Evolutionary conservation across 2,888 invertebrate genomes (phyloP).

Genomic region (Linnaemya vulpina): DNA sequence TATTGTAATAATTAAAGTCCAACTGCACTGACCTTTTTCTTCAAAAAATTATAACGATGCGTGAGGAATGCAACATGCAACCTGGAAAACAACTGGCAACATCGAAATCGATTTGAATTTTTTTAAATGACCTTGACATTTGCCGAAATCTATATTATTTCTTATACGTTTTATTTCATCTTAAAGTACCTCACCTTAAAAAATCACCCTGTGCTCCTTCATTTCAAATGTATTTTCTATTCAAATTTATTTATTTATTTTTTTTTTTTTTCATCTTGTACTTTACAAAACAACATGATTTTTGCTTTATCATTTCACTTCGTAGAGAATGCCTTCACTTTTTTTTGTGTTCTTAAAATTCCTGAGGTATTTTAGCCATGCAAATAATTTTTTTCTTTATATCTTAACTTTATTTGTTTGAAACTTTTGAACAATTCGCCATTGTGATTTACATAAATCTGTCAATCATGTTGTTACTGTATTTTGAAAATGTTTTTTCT

Average conservation of each 20-base stretch:
- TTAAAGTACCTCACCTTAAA: neutral
- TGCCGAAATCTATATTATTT: too few species aligned
- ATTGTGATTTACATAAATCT: conserved; percentile 42
- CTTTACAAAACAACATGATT: neutral
- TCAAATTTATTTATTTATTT: conserved; percentile 1
- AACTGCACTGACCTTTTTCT: too few species aligned
- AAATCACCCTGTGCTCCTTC: conserved; percentile 6
- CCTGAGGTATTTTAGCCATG: neutral
- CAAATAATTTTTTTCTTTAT: conserved; percentile 44
- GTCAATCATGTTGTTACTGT: conserved; percentile 5
- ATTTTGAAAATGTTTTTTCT: neutral
- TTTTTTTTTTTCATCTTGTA: neutral
- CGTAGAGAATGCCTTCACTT: neutral
- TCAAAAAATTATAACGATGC: too few species aligned
- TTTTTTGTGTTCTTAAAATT: neutral
- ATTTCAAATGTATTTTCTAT: conserved; percentile 26
- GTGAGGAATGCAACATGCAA: too few species aligned
- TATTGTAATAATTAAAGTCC: too few species aligned
- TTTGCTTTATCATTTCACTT: conserved; percentile 3
- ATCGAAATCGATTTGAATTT: too few species aligned
- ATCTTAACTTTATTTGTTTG: conserved; percentile 53
- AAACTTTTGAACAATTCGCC: conserved; percentile 57
- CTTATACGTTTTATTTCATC: neutral
- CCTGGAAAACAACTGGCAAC: too few species aligned
- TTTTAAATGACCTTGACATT: too few species aligned